Evolutionary conservation across 2,888 invertebrate genomes (phyloP), one percentile per base, ranked within the genome.

Genomic region (Idaea biselata): DNA sequence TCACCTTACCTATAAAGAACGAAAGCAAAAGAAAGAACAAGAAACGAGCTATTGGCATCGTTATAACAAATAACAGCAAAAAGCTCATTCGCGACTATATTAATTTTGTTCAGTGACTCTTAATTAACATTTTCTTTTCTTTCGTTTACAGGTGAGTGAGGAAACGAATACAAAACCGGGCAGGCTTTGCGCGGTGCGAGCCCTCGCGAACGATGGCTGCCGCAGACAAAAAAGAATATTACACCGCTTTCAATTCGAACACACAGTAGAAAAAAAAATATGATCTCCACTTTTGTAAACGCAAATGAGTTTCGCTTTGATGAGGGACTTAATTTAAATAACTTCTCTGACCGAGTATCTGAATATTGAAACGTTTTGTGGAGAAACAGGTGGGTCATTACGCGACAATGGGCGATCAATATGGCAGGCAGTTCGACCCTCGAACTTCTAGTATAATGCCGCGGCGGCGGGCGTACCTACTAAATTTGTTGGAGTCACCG

Each of bases 91-190:
- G 78, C 83, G 78, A 83, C 84, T 84, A 87, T 89, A 91, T 91
- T 89, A 88, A 87, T 90, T 88, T 89, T 87, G 83, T 83, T 88
- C 91, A 89, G 87, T 88, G 86, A 82, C 85, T 91, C 85, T 91
- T 92, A 91, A 92, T 92, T 92, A 92, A 92, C 89, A 87, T 89
- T 89, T 89, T 87, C 88, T 89, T 91, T 91, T 91, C 90, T 91
- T 90, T 90, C 83, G 82, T 89, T 91, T 90, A 85, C 91, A 91
- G 89, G 90, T 91, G 91, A 92, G 91, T 91, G 88, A 87, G 81
- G 83, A 81, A 82, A 78, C 79, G 86, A 89, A 88, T 83, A 88
- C 85, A 86, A 87, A 86, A 84, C 84, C 80, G 77, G 71, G 78
- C 80, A 44, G 44, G 44, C 88, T 87, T 89, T 89, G 86, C 88